Evolutionary conservation across 2,113 vertebrate genomes (phyloP), one percentile per base, ranked within the genome.

Genomic region (Cairina moschata): DNA sequence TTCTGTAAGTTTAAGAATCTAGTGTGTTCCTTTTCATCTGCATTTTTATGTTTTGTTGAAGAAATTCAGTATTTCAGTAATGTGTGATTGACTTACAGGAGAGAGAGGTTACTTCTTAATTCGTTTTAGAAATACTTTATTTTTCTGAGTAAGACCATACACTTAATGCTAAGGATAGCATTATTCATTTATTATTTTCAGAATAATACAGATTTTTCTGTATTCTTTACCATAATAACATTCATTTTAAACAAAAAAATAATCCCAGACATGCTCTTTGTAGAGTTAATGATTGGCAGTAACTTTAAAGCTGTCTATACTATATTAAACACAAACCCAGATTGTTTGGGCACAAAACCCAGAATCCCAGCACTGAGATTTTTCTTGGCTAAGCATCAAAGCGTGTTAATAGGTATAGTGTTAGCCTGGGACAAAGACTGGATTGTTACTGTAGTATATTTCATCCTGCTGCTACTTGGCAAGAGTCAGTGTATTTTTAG

Each of bases 321-420:
- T 98, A 97, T 98, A 98, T 99, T 98, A 98, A 99, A 98, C 98
- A 98, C 96, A 98, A 98, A 95, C 95, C 92, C 96, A 98, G 97
- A 98, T 98, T 99, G 98, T 98, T 98, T 98, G 98, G 98, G 97
- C 98, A 98, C 97, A 98, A 98, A 98, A 98, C 96, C 95, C 98
- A 93, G 98, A 98, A 98, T 98, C 98, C 98, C 97, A 98, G 98
- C 98, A 97, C 86, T 95, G 98, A 98, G 98, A 97, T 98, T 99
- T 98, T 98, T 98, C 97, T 99, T 99, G 98, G 98, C 98, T 97
- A 89, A 44, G 93, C 95, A 98, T 99, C 98, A 99, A 98, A 99
- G 98, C 60, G 20, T 97, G 96, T 98, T 95, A 98, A 97, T 98
- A 98, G 97, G 98, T 98, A 97, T 97, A 95, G 90, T 98, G 97